A percentile compares a stretch with the other conserved stretches of the same genome.
These are phyloP conservation scores for Ricordea florida DNA, from an alignment of 92 coral and sea anemone genomes.

Conservation along the genomic window DNA sequence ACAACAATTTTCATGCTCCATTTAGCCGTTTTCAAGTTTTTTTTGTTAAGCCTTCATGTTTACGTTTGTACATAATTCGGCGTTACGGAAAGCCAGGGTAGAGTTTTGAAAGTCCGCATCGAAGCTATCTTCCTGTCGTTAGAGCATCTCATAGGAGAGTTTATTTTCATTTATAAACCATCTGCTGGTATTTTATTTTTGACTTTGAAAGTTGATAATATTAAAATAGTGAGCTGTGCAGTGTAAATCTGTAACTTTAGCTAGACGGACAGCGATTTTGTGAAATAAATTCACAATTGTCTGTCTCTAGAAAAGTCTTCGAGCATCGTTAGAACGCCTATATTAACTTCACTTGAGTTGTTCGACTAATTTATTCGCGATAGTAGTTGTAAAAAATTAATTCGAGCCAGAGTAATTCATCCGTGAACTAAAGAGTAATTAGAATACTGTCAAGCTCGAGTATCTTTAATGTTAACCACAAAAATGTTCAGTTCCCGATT, in stretches of 20 bases:
- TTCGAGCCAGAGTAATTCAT: neutral
- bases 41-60: neutral
- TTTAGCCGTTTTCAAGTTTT: neutral
- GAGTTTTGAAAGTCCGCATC: too few relatives aligned
- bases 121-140: too few relatives aligned
- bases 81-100: too few relatives aligned
- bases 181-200: neutral
- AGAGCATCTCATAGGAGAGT: too few relatives aligned
- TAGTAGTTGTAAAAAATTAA: neutral
- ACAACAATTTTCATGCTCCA: constrained; percentile 3
- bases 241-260: neutral
- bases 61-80: too few relatives aligned
- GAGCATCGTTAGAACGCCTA: neutral
- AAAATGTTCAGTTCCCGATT: neutral
- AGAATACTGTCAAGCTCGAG: neutral
- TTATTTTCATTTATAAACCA: too few relatives aligned
- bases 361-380: neutral
- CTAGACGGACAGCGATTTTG: too few relatives aligned
- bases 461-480: constrained; percentile 7
- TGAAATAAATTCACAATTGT: too few relatives aligned
- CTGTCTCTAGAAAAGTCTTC: too few relatives aligned
- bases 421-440: neutral
- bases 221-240: neutral
- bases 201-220: neutral
- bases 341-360: neutral